A percentile compares a stretch with the other conserved stretches of the same genome.
Conservation (phyloP, 2,888 invertebrate species). For the Papilio elwesi region DNA sequence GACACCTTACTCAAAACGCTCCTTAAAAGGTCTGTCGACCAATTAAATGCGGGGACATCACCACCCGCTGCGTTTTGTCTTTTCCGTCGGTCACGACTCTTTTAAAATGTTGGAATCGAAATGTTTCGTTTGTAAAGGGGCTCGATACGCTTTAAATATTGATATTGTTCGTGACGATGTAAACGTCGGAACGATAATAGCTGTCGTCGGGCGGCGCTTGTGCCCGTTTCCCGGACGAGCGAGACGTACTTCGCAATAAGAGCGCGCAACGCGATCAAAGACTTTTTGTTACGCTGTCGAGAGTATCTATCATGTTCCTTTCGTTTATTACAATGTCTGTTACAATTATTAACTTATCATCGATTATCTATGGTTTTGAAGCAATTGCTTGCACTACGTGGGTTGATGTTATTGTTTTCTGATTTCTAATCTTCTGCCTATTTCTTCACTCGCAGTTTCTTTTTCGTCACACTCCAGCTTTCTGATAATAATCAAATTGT, state of each 20-base stretch:
- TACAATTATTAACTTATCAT: conserved; percentile 52
- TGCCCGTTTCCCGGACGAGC: conserved; percentile 41
- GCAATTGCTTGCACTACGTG: conserved; percentile 45
- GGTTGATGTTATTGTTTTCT: conserved; percentile 39
- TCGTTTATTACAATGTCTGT: conserved; percentile 52
- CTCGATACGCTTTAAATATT: conserved; percentile 34
- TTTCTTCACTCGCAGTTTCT: background rate
- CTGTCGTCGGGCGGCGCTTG: conserved; percentile 11
- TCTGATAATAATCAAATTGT: too few species aligned
- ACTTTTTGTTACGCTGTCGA: conserved; percentile 49
- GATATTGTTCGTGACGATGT: conserved; percentile 31
- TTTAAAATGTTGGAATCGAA: conserved; percentile 44
- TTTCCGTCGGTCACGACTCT: conserved; percentile 56
- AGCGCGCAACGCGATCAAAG: conserved; percentile 46
- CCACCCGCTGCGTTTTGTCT: conserved; percentile 59
- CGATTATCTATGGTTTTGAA: conserved; percentile 46
- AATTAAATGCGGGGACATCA: conserved; percentile 60
- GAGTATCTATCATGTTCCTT: conserved; percentile 46
- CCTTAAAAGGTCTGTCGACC: conserved; percentile 60
- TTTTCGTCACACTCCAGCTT: too few species aligned
- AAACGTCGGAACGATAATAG: conserved; percentile 28
- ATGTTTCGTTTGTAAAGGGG: conserved; percentile 43
- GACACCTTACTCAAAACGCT: conserved; percentile 58
- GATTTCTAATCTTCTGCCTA: background rate
- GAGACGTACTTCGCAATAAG: conserved; percentile 46